Evolutionary conservation across 2,888 invertebrate species (phyloP), one percentile per base, ranked within the genome.

Genomic region (Oxycera nigricornis): DNA sequence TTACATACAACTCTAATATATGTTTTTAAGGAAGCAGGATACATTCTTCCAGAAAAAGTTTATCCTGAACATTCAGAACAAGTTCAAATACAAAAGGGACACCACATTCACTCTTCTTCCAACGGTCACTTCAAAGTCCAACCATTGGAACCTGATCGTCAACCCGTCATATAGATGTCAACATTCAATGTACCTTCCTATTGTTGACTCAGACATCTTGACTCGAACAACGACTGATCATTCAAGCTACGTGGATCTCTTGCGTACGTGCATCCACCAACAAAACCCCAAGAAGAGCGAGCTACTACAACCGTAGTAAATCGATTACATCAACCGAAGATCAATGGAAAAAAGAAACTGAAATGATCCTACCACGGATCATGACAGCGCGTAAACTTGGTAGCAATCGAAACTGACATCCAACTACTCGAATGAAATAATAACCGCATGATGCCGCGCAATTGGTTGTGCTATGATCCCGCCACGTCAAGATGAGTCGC

Each of bases 361-460:
- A 62, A 24, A 41, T 65, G 65, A 65, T 65, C 65, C 65, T 41
- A 39, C 65, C 11, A 41, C 20, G 31, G 70, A 70, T 70, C 70
- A 55, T 55, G 70, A 70, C 70, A 55, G 55, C 52, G 70, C 70
- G 70, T 70, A 70, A 70, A 70, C 70, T 70, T 70, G 52, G 70
- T 70, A 70, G 70, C 70, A 70, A 52, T 70, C 26, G 46, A 52
- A 55, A 31, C 55, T 70, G 70, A 70, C 70, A 70, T 70, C 30
- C 30, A 35, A 70, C 70, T 70, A 31, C 31, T 52, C 70, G 28
- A 22, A 41, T 55, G 55, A 35, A 55, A 55, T 55, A 55, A 55
- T 30, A 70, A 65, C 65, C 65, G 65, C 35, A 39, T 41, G 41
- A 65, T 41, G 41, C 52, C 31, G 30, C 35, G n/a, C n/a, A 20